These are phyloP conservation scores for Mionectes macconnelli DNA, from an alignment of 2,113 vertebrate species.

Conservation along the genomic window DNA sequence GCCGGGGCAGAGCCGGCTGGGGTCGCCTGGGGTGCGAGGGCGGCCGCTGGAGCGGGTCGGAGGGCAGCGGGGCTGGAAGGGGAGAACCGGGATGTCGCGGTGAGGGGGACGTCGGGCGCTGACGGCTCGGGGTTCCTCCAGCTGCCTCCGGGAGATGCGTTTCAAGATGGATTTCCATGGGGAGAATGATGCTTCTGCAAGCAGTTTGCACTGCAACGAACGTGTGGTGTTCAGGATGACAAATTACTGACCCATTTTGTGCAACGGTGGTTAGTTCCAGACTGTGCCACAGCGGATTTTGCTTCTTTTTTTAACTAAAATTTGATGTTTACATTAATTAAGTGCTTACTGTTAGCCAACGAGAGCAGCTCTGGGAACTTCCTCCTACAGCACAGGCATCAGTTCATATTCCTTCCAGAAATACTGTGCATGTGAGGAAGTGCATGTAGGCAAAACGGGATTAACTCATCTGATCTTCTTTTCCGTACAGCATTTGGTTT, in stretches of 20 bases:
- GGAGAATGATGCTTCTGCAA: not conserved
- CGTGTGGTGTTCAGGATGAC: not conserved
- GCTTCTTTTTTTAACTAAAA: not conserved
- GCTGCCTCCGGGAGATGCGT: not conserved
- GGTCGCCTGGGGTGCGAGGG: no score
- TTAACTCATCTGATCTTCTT: not conserved
- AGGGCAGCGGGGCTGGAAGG: not conserved
- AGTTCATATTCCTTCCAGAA: not conserved
- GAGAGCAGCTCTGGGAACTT: not conserved
- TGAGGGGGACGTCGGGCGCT: fast-evolving
- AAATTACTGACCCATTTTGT: not conserved
- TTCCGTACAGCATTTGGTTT: not conserved
- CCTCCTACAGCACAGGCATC: not conserved
- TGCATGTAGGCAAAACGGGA: not conserved
- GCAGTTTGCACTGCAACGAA: fast-evolving
- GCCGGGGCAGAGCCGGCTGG: not conserved
- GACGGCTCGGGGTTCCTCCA: not conserved
- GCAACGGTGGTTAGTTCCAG: not conserved
- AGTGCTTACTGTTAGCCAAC: not conserved
- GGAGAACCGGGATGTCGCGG: no score
- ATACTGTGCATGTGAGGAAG: not conserved
- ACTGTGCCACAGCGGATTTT: not conserved
- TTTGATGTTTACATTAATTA: conserved; percentile 29
- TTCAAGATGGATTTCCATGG: not conserved
- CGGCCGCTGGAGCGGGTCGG: not conserved